Conservation (phyloP, 1,140 invertebrate species). For the Lethrus apterus region DNA sequence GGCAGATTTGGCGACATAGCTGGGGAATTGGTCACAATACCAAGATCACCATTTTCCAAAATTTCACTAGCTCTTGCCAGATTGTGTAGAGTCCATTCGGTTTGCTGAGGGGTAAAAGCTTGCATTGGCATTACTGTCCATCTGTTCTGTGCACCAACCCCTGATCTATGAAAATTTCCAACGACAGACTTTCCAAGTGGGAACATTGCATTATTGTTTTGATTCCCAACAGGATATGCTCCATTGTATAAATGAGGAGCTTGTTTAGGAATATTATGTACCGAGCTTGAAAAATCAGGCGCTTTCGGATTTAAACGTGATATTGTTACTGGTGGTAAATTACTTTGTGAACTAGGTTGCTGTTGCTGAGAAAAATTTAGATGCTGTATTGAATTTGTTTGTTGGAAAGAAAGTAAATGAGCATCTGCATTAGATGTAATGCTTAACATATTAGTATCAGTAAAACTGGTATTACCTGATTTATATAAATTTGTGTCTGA, state of each 20-base stretch:
- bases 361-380: conserved; percentile 43
- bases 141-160: conserved; percentile 19
- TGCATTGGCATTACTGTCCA: conserved; percentile 32
- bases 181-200: conserved; percentile 7
- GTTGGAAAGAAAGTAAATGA: conserved; percentile 25
- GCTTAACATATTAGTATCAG: conserved; percentile 42
- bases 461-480: conserved; percentile 21
- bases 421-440: conserved; percentile 42
- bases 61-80: conserved; percentile 45
- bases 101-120: conserved; percentile 30
- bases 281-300: conserved; percentile 65
- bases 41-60: conserved; percentile 45
- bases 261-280: conserved; percentile 8
- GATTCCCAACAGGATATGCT: conserved; percentile 8
- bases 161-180: conserved; percentile 10
- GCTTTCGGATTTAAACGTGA: conserved; percentile 82
- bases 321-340: conserved; percentile 44
- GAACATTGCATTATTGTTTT: conserved; percentile 5
- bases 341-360: conserved; percentile 21
- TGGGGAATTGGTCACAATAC: conserved; percentile 44
- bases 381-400: conserved; percentile 37
- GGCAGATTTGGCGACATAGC: conserved; percentile 53
- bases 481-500: conserved; percentile 33
- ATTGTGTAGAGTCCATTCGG: conserved; percentile 40
- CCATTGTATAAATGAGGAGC: conserved; percentile 7